Conservation (phyloP, 1,140 invertebrate genomes). For the Macrobrachium rosenbergii region DNA sequence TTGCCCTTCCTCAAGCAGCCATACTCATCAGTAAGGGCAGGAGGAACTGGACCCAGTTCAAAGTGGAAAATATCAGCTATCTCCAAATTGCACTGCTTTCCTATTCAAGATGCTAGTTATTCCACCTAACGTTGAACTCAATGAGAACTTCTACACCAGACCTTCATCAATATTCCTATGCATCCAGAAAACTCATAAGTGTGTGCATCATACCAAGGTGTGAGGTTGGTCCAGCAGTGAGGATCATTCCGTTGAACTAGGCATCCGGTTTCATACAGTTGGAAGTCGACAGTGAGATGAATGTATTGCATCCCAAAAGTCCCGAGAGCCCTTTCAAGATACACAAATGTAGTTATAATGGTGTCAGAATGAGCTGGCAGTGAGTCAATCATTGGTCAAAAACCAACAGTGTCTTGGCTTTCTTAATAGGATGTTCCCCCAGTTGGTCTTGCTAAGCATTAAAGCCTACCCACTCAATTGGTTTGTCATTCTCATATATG, state of each 20-base stretch:
- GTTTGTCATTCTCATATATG: no score
- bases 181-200: not conserved
- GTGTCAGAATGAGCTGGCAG: constrained; percentile 11
- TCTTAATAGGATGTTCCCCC: no score
- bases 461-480: no score
- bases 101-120: constrained; percentile 19
- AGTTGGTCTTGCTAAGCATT: no score
- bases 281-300: not conserved
- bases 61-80: constrained; percentile 10
- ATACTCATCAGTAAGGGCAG: constrained; percentile 17
- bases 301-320: not conserved
- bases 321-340: not conserved
- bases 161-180: constrained; percentile 8
- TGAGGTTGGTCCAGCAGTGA: not conserved
- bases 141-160: not conserved
- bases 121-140: not conserved
- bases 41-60: constrained; percentile 32
- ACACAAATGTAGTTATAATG: not conserved
- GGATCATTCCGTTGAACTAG: not conserved
- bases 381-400: constrained; percentile 10
- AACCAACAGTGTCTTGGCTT: not conserved
- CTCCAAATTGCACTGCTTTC: constrained; percentile 13
- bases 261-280: not conserved
- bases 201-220: not conserved
- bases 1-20: constrained; percentile 31